Percentiles rank a stretch among this genome's conserved stretches.
Conservation (phyloP, 2,888 invertebrate genomes). For the Chrysomela aeneicollis region DNA sequence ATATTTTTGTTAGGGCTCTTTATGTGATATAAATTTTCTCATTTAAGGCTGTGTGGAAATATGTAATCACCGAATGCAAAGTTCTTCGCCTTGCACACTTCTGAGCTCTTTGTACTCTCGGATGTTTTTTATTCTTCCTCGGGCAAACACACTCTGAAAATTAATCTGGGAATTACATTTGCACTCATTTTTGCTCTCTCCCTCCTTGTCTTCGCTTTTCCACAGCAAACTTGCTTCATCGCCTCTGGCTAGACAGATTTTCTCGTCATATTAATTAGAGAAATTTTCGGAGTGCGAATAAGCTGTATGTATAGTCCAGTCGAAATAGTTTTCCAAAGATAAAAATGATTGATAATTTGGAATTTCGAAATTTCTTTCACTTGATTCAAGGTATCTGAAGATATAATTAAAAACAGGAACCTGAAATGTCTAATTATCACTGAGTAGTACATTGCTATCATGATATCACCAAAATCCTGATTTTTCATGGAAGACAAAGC, state of each 20-base stretch:
- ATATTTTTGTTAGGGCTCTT: too few relatives aligned
- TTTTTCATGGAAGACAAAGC: too few relatives aligned
- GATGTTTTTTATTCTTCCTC: constrained; percentile 46
- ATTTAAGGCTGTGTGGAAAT: constrained; percentile 29
- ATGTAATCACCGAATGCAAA: constrained; percentile 38
- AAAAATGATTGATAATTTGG: too few relatives aligned
- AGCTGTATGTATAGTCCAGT: constrained; percentile 22
- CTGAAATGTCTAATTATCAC: too few relatives aligned
- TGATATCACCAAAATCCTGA: too few relatives aligned
- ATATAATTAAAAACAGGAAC: too few relatives aligned
- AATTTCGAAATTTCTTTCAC: too few relatives aligned
- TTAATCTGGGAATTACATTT: constrained; percentile 70
- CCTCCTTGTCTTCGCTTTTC: constrained; percentile 51
- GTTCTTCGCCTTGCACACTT: constrained; percentile 36
- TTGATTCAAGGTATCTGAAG: too few relatives aligned
- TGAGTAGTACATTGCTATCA: too few relatives aligned
- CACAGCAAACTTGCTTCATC: constrained; percentile 50
- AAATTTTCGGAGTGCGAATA: constrained; percentile 44
- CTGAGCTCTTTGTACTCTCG: constrained; percentile 39
- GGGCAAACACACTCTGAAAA: constrained; percentile 54
- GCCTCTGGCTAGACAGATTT: constrained; percentile 50
- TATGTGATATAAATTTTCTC: constrained; percentile 10
- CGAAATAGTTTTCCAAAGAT: constrained; percentile 3
- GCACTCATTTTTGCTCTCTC: constrained; percentile 64
- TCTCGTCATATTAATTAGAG: constrained; percentile 53